Evolutionary conservation across 2,888 invertebrate genomes (phyloP), one percentile per base, ranked within the genome.

Genomic region (Drosophila quasianomalipes): DNA sequence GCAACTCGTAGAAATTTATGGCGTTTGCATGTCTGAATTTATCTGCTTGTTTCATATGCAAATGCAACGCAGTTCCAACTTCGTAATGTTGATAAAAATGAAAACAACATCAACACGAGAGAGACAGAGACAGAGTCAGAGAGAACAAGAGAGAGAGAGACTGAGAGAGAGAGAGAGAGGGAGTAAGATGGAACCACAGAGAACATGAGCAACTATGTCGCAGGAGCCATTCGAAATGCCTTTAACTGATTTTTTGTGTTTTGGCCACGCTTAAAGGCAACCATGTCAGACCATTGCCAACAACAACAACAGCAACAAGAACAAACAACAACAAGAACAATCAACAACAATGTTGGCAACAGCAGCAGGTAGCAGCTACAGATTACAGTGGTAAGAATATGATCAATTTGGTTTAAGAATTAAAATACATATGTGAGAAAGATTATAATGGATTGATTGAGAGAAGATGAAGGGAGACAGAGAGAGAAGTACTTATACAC

Each of bases 31-130:
- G 90, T 89, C 85, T 89, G 87, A 85, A 85, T 85, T 85, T 85
- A 85, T 85, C 90, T 90, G 85, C 90, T 89, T 90, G 85, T 85
- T 85, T 85, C 90, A 89, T 90, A 85, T 85, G 85, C 89, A 90
- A 90, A 85, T 90, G 90, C 84, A 76, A 74, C 84, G 67, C 47
- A 79, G 66, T 67, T 67, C 44, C 70, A 81, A 31, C 82, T 89
- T 81, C 74, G 79, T 86, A 85, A 90, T 89, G 86, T 76, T 83
- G 89, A 61, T 65, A 89, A 85, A 85, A 85, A 89, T 81, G 71
- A 74, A 83, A 90, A 79, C 84, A 86, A 88, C 88, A 86, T 82
- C 85, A 52, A 31, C n/a, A 37, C 22, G 19, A 54, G 22, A 10
- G 19, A 19, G 26, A 9, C 33, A 30, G 14, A 1, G 10, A 54